A percentile compares a stretch with the other conserved stretches of the same genome.
phyloP scores from a whole-genome alignment of 2,888 invertebrate genomes.

The Margaritifera margaritifera region DNA sequence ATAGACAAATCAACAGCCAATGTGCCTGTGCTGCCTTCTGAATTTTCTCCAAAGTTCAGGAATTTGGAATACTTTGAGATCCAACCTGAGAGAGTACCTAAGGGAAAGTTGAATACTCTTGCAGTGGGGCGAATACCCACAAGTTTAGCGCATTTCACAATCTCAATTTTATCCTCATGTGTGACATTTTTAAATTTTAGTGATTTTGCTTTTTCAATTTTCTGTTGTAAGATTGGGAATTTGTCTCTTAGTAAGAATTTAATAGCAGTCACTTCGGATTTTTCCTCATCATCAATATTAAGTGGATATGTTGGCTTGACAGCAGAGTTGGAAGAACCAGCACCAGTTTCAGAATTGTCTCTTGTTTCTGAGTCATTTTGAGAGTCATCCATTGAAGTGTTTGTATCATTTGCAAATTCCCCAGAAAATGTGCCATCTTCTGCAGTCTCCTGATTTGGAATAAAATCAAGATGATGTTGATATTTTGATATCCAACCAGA shows the following conservation, averaged over 20 bases:
- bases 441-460: constrained; percentile 5
- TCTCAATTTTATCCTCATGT: constrained; percentile 31
- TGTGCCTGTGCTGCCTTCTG: too few species aligned
- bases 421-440: too few species aligned
- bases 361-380: background rate
- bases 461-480: constrained; percentile 20
- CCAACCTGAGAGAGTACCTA: constrained; percentile 40
- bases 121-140: constrained; percentile 39
- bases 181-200: constrained; percentile 33
- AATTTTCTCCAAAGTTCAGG: constrained; percentile 9
- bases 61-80: constrained; percentile 30
- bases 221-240: constrained; percentile 20
- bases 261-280: constrained; percentile 31
- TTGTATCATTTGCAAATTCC: background rate
- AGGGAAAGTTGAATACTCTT: constrained; percentile 31
- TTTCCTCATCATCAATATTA: constrained; percentile 27
- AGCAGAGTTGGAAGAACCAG: background rate
- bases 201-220: constrained; percentile 24
- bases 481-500: constrained; percentile 39
- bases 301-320: background rate
- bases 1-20: too few species aligned
- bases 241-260: constrained; percentile 30
- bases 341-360: background rate
- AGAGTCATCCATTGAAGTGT: background rate
- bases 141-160: constrained; percentile 37